Evolutionary conservation across 2,113 vertebrate genomes (phyloP).

Genomic region (Rhinoptilus africanus): DNA sequence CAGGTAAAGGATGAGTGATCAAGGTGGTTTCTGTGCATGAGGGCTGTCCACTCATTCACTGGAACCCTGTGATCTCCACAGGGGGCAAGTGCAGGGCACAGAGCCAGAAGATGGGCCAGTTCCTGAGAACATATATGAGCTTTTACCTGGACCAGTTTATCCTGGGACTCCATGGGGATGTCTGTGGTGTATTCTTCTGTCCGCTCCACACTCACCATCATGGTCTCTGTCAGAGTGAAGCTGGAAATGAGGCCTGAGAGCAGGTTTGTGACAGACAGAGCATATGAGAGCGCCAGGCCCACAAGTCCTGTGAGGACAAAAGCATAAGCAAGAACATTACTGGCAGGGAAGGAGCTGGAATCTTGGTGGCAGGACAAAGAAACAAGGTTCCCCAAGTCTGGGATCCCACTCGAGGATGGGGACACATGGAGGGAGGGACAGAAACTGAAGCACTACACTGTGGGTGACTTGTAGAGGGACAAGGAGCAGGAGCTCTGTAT

Average conservation of each 20-base stretch:
- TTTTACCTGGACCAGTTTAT: slow-evolving; percentile 74
- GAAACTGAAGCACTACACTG: neutral
- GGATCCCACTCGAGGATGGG: neutral
- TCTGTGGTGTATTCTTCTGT: slow-evolving; percentile 88
- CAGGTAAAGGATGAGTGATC: neutral
- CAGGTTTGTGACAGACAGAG: slow-evolving; percentile 87
- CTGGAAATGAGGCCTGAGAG: slow-evolving; percentile 89
- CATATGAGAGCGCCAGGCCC: slow-evolving; percentile 90
- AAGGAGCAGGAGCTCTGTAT: neutral
- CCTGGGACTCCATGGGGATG: slow-evolving; percentile 81
- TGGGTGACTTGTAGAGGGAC: neutral
- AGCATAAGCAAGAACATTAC: neutral
- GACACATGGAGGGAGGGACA: neutral
- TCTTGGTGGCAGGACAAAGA: neutral
- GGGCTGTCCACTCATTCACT: neutral
- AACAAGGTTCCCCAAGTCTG: neutral
- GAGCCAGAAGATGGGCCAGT: neutral
- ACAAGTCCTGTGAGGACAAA: slow-evolving; percentile 81
- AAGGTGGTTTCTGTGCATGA: neutral
- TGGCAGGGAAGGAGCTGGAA: neutral
- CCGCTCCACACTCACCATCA: slow-evolving; percentile 94
- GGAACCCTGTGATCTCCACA: neutral
- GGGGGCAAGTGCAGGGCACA: neutral
- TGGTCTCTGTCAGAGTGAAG: slow-evolving; percentile 91
- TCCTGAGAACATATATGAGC: neutral